These are phyloP conservation scores for Acrocephalus kingi DNA, from an alignment of 2,113 vertebrate species.

Conservation along the genomic window DNA sequence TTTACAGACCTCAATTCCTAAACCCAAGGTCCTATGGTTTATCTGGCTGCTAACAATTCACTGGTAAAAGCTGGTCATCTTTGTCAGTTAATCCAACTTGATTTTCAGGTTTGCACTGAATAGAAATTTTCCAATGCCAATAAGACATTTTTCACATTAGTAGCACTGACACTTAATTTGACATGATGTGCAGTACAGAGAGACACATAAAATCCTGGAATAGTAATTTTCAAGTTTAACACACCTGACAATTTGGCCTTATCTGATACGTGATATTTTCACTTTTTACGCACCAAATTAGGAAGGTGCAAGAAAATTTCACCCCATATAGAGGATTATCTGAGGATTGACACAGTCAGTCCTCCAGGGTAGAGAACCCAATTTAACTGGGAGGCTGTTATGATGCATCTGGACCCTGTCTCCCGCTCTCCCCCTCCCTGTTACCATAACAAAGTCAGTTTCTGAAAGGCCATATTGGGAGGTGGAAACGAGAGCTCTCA, in stretches of 20 bases:
- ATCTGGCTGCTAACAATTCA: not conserved
- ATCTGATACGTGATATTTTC: not conserved
- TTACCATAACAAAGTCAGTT: conserved; percentile 26
- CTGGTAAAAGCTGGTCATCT: not conserved
- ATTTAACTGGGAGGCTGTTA: not conserved
- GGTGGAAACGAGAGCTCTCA: conserved; percentile 30
- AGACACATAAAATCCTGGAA: not conserved
- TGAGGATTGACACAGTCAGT: not conserved
- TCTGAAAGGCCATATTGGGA: conserved; percentile 44
- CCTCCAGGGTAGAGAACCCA: not conserved
- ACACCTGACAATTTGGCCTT: not conserved
- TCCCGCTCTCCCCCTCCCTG: not conserved
- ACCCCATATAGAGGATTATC: not conserved
- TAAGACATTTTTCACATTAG: not conserved
- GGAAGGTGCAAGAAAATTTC: not conserved
- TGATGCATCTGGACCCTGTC: not conserved
- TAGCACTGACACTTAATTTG: not conserved
- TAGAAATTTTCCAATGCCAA: not conserved
- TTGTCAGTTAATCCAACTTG: not conserved
- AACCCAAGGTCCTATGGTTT: not conserved
- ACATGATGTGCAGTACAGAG: not conserved
- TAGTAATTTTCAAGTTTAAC: not conserved
- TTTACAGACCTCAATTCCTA: not conserved
- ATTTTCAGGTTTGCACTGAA: not conserved
- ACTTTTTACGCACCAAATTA: not conserved